Conservation (phyloP, 2,113 vertebrate genomes). For the Capra hircus region DNA sequence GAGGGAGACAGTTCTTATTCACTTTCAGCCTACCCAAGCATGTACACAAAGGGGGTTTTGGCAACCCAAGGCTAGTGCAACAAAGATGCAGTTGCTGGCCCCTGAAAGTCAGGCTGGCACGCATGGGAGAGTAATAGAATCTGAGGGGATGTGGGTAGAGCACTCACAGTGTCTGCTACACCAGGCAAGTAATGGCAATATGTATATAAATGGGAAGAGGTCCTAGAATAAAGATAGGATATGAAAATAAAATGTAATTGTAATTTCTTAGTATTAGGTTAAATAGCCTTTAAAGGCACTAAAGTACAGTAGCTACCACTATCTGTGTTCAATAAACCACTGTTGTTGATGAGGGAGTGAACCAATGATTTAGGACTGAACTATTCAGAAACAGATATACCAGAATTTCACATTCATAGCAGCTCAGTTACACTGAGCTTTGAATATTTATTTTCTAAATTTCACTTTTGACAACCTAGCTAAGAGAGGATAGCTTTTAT, state of each 20-base stretch:
- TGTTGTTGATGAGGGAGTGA: background rate
- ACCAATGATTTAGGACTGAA: background rate
- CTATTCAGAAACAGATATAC: background rate
- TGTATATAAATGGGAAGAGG: background rate
- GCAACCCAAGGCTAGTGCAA: background rate
- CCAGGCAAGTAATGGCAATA: background rate
- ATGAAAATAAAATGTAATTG: background rate
- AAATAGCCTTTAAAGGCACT: background rate
- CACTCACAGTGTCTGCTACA: background rate
- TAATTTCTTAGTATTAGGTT: background rate
- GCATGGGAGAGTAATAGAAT: background rate
- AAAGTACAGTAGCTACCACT: background rate
- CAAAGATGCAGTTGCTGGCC: background rate
- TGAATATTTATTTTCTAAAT: conserved; percentile 24
- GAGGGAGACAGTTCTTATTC: background rate
- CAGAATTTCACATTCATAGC: background rate
- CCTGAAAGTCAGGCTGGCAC: background rate
- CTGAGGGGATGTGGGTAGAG: background rate
- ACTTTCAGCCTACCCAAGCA: background rate
- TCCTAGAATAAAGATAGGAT: background rate
- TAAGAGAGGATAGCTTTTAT: background rate
- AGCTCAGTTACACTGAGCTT: background rate
- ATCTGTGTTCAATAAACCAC: background rate
- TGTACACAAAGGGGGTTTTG: background rate
- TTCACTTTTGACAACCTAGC: conserved; percentile 1